Evolutionary conservation across 1,140 invertebrate species (phyloP).

Genomic region (Lethrus apterus): DNA sequence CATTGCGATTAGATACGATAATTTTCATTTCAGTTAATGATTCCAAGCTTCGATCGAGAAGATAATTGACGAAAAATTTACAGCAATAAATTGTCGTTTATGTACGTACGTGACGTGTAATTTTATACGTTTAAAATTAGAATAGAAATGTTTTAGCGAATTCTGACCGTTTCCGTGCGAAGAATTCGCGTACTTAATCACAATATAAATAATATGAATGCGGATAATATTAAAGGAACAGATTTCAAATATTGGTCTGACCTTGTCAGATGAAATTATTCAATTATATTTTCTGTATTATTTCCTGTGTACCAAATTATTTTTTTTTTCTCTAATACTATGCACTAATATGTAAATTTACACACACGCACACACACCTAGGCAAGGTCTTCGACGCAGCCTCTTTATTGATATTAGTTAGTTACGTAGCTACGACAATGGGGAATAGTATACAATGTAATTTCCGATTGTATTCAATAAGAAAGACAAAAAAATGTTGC

Average conservation of each 20-base stretch:
- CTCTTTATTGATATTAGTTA: slow-evolving; percentile 10
- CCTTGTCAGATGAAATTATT: too few species aligned
- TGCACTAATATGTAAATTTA: slow-evolving; percentile 1
- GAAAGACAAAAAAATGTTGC: slow-evolving; percentile 8
- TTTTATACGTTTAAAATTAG: too few species aligned
- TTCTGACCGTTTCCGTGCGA: too few species aligned
- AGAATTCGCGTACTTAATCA: not conserved
- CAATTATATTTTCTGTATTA: too few species aligned
- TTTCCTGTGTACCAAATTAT: too few species aligned
- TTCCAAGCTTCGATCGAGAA: too few species aligned
- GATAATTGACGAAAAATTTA: too few species aligned
- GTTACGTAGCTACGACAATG: slow-evolving; percentile 8
- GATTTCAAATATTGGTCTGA: too few species aligned
- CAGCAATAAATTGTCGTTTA: too few species aligned
- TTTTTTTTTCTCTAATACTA: not conserved
- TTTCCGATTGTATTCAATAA: slow-evolving; percentile 9
- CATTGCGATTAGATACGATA: not conserved
- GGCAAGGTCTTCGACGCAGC: slow-evolving; percentile 1
- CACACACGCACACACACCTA: slow-evolving; percentile 1
- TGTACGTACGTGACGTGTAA: too few species aligned
- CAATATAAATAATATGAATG: not conserved
- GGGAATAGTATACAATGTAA: slow-evolving; percentile 13
- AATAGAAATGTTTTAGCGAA: too few species aligned
- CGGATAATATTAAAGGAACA: not conserved
- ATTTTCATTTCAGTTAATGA: too few species aligned